Evolutionary conservation across 2,888 invertebrate genomes (phyloP), one percentile per base, ranked within the genome.

Genomic region (Poecilobothrus nobilitatus): DNA sequence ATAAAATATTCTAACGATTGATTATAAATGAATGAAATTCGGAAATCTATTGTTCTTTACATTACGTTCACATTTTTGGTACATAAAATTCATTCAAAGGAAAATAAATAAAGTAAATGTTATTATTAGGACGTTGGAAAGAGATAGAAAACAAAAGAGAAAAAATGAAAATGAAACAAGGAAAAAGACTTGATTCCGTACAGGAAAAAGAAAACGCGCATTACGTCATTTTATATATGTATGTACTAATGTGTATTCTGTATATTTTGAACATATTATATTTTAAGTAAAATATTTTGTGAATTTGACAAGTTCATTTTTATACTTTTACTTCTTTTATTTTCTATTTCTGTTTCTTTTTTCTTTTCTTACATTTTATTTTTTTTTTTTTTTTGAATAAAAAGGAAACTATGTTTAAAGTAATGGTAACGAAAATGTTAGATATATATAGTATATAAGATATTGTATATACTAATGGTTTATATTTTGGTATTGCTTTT

Each of bases 391-490:
- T 53, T 53, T 1, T 18, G 12, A 53, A 53, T 12, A n/a, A 53
- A 53, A 53, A 53, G 53, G 15, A 53, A 53, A 41, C 15, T 27
- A 27, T 27, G 27, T 27, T 27, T 27, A 27, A 27, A 27, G 27
- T 27, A 27, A 27, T 27, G 27, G 27, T 27, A 27, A 27, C 27
- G 3, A 27, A n/a, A 27, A 27, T 27, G 5, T 27, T 27, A 27
- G 27, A 27, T 27, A 2, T 27, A 27, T 27, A 27, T 27, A 27
- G 27, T 27, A 27, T 27, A 27, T 27, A 4, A 5, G 27, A 4
- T n/a, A n/a, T n/a, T n/a, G n/a, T n/a, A n/a, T n/a, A n/a, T n/a
- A 68, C 70, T 71, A 69, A 69, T 68, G 70, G 68, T 62, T 44
- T 63, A 44, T n/a, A 27, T 27, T 27, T 27, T 27, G 5, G 5